Base-by-base conservation (phyloP, 2,888 invertebrate species). In the Furcula furcula region DNA sequence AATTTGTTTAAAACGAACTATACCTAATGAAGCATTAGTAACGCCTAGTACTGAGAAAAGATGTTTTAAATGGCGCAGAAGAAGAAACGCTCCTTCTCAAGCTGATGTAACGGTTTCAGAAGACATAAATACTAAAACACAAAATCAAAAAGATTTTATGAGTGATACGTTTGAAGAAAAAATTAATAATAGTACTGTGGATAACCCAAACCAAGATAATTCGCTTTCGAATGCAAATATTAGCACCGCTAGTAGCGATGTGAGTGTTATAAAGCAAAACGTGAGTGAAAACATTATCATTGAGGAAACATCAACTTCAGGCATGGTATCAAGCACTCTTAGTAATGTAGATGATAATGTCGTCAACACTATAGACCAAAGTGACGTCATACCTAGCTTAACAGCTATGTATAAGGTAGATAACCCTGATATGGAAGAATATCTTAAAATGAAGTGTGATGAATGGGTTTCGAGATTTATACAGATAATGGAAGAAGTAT, bases 401-500 rank as follows among this genome's bases (percentile, higher is more conserved):
- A 29, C 33, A 41, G 60, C 61, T 5, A 71, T 76, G 74, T 80
- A 74, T 51, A 58, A 67, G 56, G 50, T 85, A 5, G 68, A 62
- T 4, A 59, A 56, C 39, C 40, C 55, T 19, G 40, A 15, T 12
- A 81, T 83, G 77, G 68, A 73, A 28, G 68, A 80, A 3, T 55
- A 58, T 50, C 65, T 87, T 19, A 64, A 28, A 49, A 56, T 47
- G 22, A 69, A 75, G 44, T 55, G 60, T 20, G 83, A 86, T 20
- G 84, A 85, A 50, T 87, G 81, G 81, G 55, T 84, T 4, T 76
- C 77, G 16, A 69, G 80, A 35, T 85, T 80, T 43, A 54, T 72
- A 9, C 82, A 85, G 56, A 79, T 83, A 60, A 85, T 88, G 83
- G 85, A 85, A 52, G 82, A 85, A 36, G 76, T 65, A 5, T 45